These are phyloP conservation scores for Nomada ruficornis DNA, from an alignment of 2,888 invertebrate genomes.

Conservation along the genomic window DNA sequence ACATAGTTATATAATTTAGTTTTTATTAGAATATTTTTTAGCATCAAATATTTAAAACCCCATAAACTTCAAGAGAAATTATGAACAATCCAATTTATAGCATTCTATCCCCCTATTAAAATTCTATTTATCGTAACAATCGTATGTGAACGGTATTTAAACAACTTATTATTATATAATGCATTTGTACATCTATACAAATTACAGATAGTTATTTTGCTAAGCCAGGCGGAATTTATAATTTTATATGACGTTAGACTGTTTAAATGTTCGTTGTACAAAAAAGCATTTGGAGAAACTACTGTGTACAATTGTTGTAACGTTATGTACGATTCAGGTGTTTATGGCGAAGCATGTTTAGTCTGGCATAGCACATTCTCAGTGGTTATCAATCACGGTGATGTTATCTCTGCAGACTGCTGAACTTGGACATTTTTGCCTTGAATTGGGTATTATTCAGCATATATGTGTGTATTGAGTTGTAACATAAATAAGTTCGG, in stretches of 20 bases:
- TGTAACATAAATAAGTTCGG: no score
- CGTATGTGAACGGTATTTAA: background rate
- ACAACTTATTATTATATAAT: background rate
- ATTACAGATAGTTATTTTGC: background rate
- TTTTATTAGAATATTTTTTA: background rate
- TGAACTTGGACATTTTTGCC: no score
- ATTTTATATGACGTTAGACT: background rate
- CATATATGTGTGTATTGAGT: no score
- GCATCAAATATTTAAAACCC: background rate
- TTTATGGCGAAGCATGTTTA: constrained; percentile 17
- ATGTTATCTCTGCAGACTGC: background rate
- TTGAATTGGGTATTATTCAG: no score
- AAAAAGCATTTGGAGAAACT: background rate
- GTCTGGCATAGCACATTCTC: background rate
- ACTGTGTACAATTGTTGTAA: background rate
- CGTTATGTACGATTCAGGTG: background rate
- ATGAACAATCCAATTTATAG: background rate
- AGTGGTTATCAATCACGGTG: constrained; percentile 6
- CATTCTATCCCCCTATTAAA: background rate
- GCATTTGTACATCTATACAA: background rate
- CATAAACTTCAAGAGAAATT: background rate
- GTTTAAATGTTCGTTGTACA: background rate
- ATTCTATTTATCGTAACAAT: background rate
- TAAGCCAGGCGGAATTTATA: background rate
- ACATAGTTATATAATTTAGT: background rate